A percentile compares a stretch with the other conserved stretches of the same genome.
Evolutionary conservation across 2,888 invertebrate genomes (phyloP).

Genomic region (Dryocosmus kuriphilus): DNA sequence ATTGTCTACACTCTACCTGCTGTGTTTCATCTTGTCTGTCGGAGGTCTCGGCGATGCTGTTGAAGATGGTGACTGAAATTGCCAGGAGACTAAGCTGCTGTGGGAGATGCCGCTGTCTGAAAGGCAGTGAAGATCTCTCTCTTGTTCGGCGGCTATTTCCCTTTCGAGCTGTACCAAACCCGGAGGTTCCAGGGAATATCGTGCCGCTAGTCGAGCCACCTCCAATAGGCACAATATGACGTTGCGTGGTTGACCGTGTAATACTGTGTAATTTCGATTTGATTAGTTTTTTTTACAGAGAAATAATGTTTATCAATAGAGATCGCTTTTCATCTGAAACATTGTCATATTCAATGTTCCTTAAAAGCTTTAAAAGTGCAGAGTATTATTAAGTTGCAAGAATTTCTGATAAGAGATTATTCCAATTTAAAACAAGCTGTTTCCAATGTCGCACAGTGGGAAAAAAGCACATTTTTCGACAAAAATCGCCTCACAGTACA

Average conservation of each 20-base stretch:
- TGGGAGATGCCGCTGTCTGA: conserved; percentile 82
- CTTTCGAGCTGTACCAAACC: conserved; percentile 89
- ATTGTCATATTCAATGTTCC: too few relatives aligned
- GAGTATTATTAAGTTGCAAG: too few relatives aligned
- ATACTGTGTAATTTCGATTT: conserved; percentile 78
- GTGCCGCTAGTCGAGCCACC: conserved; percentile 88
- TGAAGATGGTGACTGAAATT: conserved; percentile 81
- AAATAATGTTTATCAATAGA: background rate
- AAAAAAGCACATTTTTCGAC: too few relatives aligned
- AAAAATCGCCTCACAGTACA: too few relatives aligned
- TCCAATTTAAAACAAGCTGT: too few relatives aligned
- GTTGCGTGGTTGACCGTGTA: conserved; percentile 90
- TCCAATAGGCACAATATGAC: conserved; percentile 92
- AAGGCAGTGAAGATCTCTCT: conserved; percentile 80
- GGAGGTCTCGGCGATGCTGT: conserved; percentile 75
- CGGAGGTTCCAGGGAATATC: conserved; percentile 89
- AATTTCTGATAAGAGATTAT: too few relatives aligned
- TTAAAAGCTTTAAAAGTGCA: too few relatives aligned
- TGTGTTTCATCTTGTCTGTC: conserved; percentile 79
- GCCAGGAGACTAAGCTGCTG: conserved; percentile 83
- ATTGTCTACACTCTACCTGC: conserved; percentile 78
- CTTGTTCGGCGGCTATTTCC: conserved; percentile 90
- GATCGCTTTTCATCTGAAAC: too few relatives aligned
- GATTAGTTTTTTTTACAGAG: background rate
- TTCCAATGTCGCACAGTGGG: too few relatives aligned